A percentile compares a stretch with the other conserved stretches of the same genome.
phyloP scores from a whole-genome alignment of 2,113 vertebrate species.

The Cyphomyrus plagiostoma region DNA sequence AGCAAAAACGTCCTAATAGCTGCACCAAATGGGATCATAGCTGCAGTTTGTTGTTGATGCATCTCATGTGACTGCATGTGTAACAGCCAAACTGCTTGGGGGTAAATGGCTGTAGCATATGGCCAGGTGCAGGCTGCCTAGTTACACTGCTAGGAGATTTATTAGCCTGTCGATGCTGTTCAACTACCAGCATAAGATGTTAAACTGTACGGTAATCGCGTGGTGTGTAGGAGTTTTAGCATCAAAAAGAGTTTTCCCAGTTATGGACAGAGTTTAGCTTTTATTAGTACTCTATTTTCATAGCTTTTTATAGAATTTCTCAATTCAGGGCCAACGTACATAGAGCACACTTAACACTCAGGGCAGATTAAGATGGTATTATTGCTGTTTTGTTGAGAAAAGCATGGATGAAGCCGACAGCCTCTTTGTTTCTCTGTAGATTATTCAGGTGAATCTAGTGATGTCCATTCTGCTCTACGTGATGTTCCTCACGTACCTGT shows the following conservation, averaged over 20 bases:
- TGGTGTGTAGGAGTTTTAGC: not conserved
- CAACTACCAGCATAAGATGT: not conserved
- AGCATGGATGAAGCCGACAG: not conserved
- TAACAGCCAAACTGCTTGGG: no score
- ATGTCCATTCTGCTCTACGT: slow-evolving; percentile 99
- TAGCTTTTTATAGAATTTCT: not conserved
- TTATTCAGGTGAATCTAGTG: slow-evolving; percentile 99
- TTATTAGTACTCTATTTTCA: not conserved
- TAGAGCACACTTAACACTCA: not conserved
- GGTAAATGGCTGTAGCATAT: not conserved
- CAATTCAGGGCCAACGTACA: not conserved
- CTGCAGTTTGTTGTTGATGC: not conserved
- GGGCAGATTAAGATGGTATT: not conserved
- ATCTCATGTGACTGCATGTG: not conserved
- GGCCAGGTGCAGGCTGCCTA: not conserved
- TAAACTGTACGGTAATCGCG: not conserved
- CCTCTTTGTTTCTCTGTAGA: slow-evolving; percentile 58
- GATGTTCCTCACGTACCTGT: slow-evolving; percentile 95
- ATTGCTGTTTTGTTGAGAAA: not conserved
- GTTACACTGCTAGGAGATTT: not conserved
- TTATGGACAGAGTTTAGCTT: not conserved
- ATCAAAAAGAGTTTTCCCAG: not conserved
- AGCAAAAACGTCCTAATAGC: not conserved
- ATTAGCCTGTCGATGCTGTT: not conserved
- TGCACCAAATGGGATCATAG: not conserved